Conservation (phyloP, 1,140 invertebrate species). For the Aleiodes sp. region DNA sequence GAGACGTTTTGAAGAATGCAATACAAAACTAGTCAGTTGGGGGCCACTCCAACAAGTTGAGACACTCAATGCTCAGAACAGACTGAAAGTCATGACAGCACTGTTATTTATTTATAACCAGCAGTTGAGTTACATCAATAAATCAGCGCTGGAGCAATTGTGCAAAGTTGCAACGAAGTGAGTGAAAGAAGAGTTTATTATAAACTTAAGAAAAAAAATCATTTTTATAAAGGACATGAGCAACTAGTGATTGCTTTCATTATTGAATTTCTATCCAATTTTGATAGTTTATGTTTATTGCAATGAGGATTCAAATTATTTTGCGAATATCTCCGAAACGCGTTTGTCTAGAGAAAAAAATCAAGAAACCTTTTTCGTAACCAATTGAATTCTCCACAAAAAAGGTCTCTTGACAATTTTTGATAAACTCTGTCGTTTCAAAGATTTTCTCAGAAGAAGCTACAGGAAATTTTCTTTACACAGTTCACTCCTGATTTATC, state of each 20-base stretch:
- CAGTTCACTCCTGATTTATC: too few relatives aligned
- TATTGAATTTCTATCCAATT: too few relatives aligned
- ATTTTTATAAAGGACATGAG: neutral
- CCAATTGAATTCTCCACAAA: too few relatives aligned
- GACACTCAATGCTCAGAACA: slow-evolving; percentile 84
- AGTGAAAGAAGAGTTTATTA: slow-evolving; percentile 37
- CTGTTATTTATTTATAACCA: slow-evolving; percentile 88
- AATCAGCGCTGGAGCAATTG: slow-evolving; percentile 80
- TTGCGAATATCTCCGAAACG: too few relatives aligned
- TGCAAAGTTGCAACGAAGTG: slow-evolving; percentile 87
- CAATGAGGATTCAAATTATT: too few relatives aligned
- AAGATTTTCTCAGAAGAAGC: too few relatives aligned
- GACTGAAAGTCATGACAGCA: slow-evolving; percentile 85
- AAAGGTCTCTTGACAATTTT: too few relatives aligned
- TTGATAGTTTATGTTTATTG: too few relatives aligned
- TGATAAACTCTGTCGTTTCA: too few relatives aligned
- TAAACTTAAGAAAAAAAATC: slow-evolving; percentile 23
- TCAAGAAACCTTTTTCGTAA: too few relatives aligned
- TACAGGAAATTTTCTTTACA: too few relatives aligned
- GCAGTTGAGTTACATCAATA: slow-evolving; percentile 80
- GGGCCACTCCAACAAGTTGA: slow-evolving; percentile 88
- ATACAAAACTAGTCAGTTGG: slow-evolving; percentile 85
- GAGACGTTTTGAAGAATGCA: slow-evolving; percentile 84
- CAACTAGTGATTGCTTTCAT: neutral
- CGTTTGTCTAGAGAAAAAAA: too few relatives aligned